Base-by-base conservation (phyloP, 2,888 invertebrate species). In the Acanthosepion lycidas region DNA sequence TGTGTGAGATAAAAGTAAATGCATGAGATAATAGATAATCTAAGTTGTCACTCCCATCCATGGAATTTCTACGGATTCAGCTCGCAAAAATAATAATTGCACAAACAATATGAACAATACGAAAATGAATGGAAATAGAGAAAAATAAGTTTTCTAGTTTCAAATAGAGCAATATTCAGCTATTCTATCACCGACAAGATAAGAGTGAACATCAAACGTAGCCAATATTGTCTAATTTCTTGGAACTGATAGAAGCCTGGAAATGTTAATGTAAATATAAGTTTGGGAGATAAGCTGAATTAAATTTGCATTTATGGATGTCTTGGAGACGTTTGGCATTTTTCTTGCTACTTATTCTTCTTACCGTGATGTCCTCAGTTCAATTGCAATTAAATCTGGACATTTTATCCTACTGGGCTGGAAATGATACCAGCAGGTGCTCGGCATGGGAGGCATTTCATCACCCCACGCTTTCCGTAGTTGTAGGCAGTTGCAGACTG, bases 391-490 rank as follows among this genome's bases (percentile, higher is more conserved):
- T 78, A 78, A 78, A 78, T 78, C 78, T n/a, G 78, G 78, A n/a
- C n/a, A 78, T 78, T 78, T 12, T 33, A 15, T 78, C 78, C 78
- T 6, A 78, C 78, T 78, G 78, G n/a, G 78, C 33, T 78, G 78
- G 78, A 78, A 78, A 78, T 78, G n/a, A 78, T 78, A 78, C 18
- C 78, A 78, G 78, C 78, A n/a, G 78, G 78, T 78, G 78, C 78
- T 33, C n/a, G n/a, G 78, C 33, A n/a, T 12, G n/a, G n/a, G n/a
- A 78, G 78, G 23, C 78, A n/a, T 33, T n/a, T n/a, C 78, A 78
- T 33, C 33, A 9, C n/a, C 33, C n/a, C n/a, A 15, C n/a, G 33
- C 78, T 15, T n/a, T 33, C 78, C 33, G n/a, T 12, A 18, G 78
- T 12, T 5, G 78, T 78, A n/a, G n/a, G n/a, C n/a, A n/a, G 78